Percentiles rank a stretch among this genome's conserved stretches.
Conservation (phyloP, 1,140 invertebrate genomes). For the Diabrotica undecimpunctata region DNA sequence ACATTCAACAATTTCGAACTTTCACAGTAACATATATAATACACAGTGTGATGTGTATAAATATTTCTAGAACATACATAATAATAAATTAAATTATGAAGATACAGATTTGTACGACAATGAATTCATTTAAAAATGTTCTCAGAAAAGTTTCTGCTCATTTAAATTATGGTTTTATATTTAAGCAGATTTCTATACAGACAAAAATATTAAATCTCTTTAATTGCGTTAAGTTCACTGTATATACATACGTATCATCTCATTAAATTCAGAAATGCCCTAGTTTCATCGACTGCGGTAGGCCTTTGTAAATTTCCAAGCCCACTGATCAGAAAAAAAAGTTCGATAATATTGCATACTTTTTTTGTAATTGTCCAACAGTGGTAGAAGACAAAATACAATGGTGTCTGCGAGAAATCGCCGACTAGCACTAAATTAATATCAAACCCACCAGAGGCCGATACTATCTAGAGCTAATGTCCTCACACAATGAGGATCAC, state of each 20-base stretch:
- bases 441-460: conserved; percentile 40
- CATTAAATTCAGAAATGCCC: neutral
- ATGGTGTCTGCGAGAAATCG: conserved; percentile 30
- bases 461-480: conserved; percentile 45
- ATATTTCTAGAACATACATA: too few relatives aligned
- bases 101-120: too few relatives aligned
- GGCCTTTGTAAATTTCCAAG: neutral
- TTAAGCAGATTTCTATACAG: too few relatives aligned
- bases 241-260: neutral
- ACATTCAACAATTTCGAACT: too few relatives aligned
- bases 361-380: conserved; percentile 3
- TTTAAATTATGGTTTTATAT: too few relatives aligned
- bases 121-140: too few relatives aligned
- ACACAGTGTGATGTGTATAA: too few relatives aligned
- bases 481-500: conserved; percentile 44
- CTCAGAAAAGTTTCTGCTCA: too few relatives aligned
- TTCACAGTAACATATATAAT: too few relatives aligned
- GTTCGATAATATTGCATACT: conserved; percentile 1
- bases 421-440: conserved; percentile 42
- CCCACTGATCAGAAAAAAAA: neutral
- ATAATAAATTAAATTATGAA: too few relatives aligned
- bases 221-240: too few relatives aligned
- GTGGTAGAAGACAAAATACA: conserved; percentile 22
- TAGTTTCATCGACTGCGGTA: neutral
- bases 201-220: too few relatives aligned